phyloP scores from a whole-genome alignment of 2,113 vertebrate genomes.

The Dinomys branickii region DNA sequence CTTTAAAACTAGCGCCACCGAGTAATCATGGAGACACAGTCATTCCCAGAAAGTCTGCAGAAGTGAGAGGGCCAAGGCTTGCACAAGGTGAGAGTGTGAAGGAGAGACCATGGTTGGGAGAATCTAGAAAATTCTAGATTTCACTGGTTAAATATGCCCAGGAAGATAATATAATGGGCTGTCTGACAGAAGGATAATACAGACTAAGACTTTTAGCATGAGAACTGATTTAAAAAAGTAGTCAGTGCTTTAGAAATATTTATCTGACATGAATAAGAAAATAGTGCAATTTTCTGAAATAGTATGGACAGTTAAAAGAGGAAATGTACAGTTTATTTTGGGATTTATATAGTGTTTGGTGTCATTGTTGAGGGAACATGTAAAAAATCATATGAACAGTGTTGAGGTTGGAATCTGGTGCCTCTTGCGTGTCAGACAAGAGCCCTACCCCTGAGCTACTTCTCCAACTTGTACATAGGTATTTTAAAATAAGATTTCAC shows the following conservation, averaged over 20 bases:
- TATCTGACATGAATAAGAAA: slow-evolving; percentile 31
- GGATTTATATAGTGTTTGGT: neutral
- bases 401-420: neutral
- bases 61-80: neutral
- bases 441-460: neutral
- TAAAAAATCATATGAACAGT: neutral
- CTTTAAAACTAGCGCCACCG: neutral
- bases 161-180: neutral
- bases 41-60: neutral
- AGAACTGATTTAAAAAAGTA: neutral
- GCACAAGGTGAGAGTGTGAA: neutral
- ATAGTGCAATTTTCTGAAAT: slow-evolving; percentile 11
- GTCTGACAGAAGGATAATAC: neutral
- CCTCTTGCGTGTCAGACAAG: neutral
- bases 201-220: neutral
- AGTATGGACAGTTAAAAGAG: neutral
- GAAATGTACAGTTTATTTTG: slow-evolving; percentile 15
- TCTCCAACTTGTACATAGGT: neutral
- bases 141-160: neutral
- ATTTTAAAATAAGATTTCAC: neutral
- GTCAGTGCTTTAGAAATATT: slow-evolving; percentile 40
- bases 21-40: neutral
- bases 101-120: neutral
- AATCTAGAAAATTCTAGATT: neutral
- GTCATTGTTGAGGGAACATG: neutral